phyloP scores from a whole-genome alignment of 2,888 invertebrate genomes.

The Agriopis marginaria region DNA sequence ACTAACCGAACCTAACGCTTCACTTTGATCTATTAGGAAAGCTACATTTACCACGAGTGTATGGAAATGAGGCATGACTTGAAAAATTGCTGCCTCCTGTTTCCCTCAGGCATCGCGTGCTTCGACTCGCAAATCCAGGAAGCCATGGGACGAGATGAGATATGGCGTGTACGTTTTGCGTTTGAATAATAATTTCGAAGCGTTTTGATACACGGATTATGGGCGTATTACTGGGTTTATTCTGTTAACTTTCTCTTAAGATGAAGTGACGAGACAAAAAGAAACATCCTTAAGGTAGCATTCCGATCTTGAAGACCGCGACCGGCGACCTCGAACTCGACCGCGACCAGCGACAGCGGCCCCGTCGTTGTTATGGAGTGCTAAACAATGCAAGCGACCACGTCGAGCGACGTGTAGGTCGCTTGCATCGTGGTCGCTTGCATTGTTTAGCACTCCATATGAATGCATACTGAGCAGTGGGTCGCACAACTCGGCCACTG shows the following conservation, averaged over 20 bases:
- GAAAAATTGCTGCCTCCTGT: constrained; percentile 42
- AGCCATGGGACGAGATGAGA: constrained; percentile 31
- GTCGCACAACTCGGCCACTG: no score
- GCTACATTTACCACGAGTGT: constrained; percentile 2
- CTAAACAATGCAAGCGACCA: no score
- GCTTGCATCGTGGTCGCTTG: no score
- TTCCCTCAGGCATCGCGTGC: constrained; percentile 37
- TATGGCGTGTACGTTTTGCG: constrained; percentile 22
- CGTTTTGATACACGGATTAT: constrained; percentile 9
- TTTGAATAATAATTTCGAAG: constrained; percentile 18
- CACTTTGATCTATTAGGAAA: constrained; percentile 6
- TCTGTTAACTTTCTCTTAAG: not conserved
- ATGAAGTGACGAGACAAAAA: no score
- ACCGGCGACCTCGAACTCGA: no score
- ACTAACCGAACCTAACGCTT: not conserved
- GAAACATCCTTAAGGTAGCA: no score
- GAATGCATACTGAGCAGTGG: no score
- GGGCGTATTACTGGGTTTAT: constrained; percentile 3
- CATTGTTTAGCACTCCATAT: no score
- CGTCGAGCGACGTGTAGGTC: no score
- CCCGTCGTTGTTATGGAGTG: no score
- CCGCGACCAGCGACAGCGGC: no score
- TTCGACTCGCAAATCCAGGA: constrained; percentile 24
- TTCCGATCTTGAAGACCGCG: no score
- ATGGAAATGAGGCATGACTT: constrained; percentile 41